phyloP scores from a whole-genome alignment of 2,888 invertebrate genomes.

The Agonum fuliginosum region DNA sequence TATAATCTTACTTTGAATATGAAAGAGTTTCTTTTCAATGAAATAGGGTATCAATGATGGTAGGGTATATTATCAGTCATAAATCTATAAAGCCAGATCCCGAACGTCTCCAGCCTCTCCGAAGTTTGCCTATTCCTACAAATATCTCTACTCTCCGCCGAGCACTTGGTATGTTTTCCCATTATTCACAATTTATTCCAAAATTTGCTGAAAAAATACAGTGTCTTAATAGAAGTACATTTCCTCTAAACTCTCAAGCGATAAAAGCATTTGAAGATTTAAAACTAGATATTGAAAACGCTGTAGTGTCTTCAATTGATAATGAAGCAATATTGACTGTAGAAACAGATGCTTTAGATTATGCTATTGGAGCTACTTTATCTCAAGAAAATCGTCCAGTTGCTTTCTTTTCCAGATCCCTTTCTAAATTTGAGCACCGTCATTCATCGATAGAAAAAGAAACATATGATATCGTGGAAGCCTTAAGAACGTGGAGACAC shows the following conservation, averaged over 20 bases:
- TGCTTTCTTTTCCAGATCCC: conserved; percentile 49
- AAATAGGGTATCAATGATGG: not conserved
- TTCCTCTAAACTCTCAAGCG: conserved; percentile 9
- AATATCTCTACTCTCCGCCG: not conserved
- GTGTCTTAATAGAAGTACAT: not conserved
- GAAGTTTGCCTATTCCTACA: not conserved
- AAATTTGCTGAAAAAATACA: not conserved
- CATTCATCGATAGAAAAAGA: too few relatives aligned
- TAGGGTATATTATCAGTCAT: not conserved
- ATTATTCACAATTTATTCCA: not conserved
- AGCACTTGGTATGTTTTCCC: not conserved
- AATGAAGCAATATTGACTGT: conserved; percentile 31
- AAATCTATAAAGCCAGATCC: conserved; percentile 4
- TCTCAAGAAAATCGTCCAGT: conserved; percentile 38
- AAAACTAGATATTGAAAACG: conserved; percentile 46
- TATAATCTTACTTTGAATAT: not conserved
- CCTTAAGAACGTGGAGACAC: conserved; percentile 61
- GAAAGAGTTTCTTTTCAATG: not conserved
- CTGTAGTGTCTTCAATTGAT: conserved; percentile 39
- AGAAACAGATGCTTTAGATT: conserved; percentile 42
- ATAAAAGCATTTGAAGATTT: conserved; percentile 41
- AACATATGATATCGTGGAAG: conserved; percentile 62
- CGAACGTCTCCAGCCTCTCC: not conserved
- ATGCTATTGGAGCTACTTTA: conserved; percentile 37
- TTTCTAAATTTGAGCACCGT: not conserved